Evolutionary conservation across 2,113 vertebrate species (phyloP), one percentile per base, ranked within the genome.

Genomic region (Thalassoma bifasciatum): DNA sequence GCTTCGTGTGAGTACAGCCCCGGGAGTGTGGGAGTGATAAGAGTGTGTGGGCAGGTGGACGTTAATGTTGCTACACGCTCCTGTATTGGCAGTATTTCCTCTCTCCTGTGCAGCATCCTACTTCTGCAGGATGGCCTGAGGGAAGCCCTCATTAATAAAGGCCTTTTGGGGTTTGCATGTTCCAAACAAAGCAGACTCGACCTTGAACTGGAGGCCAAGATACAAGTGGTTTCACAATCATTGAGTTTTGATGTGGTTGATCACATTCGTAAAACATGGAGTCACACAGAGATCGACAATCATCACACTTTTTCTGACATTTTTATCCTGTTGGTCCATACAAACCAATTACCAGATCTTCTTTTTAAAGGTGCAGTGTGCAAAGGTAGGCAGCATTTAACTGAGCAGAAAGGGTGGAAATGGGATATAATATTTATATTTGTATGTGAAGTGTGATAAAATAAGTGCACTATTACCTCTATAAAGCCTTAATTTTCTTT

Each of bases 111-210:
- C 14, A 68, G 77, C 72, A 73, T 85, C 84, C 73, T 74, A 71
- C 73, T 82, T 75, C 60, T 68, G 51, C 23, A n/a, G 46, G 40
- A 62, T 2, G 37, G 77, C 83, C 81, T 63, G 62, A 79, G 85
- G 85, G 77, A 79, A 86, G 83, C 75, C 77, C 83, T 84, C 65
- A 67, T 83, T 81, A 34, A 34, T 47, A 24, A 78, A 79, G 40
- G 52, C 65, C 68, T 70, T 10, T 54, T 74, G 78, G 77, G 34
- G 19, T 84, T 76, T 65, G 77, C 61, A 72, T 37, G 62, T 65
- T 78, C 70, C 60, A 79, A 77, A 85, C 79, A 79, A 82, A 79
- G 66, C 51, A 1, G 8, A 72, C 21, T 56, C 1, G 68, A 75
- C 84, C 82, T 83, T 82, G 63, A 87, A 66, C 59, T n/a, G 37